Evolutionary conservation across 2,113 vertebrate species (phyloP).

Genomic region (Panthera tigris): DNA sequence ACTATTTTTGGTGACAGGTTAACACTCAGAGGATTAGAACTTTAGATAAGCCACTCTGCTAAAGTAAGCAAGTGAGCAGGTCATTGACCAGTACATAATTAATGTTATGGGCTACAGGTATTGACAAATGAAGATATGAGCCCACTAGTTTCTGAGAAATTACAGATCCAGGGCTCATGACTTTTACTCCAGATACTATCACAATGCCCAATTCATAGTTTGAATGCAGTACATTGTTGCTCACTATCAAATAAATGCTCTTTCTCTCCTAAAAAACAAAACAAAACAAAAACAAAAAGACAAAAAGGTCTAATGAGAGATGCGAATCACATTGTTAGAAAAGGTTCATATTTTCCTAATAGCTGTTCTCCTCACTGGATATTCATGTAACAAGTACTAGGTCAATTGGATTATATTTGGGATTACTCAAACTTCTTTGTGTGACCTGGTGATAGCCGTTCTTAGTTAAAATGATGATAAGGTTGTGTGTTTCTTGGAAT

Average conservation of each 20-base stretch:
- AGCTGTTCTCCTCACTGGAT: background rate
- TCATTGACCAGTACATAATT: background rate
- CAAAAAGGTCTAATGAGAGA: background rate
- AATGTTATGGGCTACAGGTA: background rate
- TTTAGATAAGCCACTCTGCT: background rate
- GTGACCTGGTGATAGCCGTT: background rate
- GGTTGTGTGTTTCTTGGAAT: rapidly evolving
- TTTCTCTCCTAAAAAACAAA: background rate
- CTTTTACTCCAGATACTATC: background rate
- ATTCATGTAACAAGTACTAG: background rate
- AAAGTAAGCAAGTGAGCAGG: background rate
- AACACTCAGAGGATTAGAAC: background rate
- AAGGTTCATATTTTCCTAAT: background rate
- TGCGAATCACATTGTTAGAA: background rate
- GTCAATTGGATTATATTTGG: background rate
- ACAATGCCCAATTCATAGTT: background rate
- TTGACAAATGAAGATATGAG: background rate
- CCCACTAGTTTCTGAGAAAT: background rate
- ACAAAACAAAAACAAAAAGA: background rate
- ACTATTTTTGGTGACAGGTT: conserved; percentile 8
- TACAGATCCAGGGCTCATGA: background rate
- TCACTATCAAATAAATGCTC: background rate
- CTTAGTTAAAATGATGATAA: background rate
- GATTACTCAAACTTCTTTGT: background rate
- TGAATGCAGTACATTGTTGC: background rate